A percentile compares a stretch with the other conserved stretches of the same genome.
These are phyloP conservation scores for Ganaspis sp. DNA, from an alignment of 1,140 invertebrate genomes.

Conservation along the genomic window DNA sequence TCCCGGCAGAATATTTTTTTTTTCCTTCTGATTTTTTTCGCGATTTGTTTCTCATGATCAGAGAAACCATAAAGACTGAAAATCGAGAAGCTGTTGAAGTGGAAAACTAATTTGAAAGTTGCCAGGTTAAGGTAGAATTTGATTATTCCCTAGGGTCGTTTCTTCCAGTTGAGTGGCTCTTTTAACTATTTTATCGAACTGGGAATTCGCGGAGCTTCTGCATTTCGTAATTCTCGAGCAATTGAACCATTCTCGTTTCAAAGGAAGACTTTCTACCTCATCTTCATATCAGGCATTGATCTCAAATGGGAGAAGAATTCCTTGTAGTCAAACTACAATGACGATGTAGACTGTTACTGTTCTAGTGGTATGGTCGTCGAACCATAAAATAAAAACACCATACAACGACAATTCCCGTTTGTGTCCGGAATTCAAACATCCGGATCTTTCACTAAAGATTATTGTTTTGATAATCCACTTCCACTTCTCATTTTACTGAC, in stretches of 20 bases:
- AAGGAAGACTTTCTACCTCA: conserved; percentile 32
- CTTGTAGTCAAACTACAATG: conserved; percentile 20
- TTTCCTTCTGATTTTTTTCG: neutral
- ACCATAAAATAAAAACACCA: conserved; percentile 19
- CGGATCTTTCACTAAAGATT: conserved; percentile 19
- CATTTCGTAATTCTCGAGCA: conserved; percentile 19
- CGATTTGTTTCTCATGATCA: neutral
- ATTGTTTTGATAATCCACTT: conserved; percentile 12
- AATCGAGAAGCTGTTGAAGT: neutral
- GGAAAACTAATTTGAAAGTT: conserved; percentile 2
- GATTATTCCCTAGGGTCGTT: conserved; percentile 15
- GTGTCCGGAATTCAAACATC: neutral
- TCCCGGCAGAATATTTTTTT: neutral
- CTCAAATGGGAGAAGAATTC: neutral
- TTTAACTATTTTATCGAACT: neutral
- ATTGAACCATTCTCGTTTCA: conserved; percentile 6
- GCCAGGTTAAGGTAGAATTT: neutral
- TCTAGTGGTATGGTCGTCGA: neutral
- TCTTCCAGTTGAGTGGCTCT: neutral
- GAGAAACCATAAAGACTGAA: neutral
- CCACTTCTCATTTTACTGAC: neutral
- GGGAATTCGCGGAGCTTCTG: neutral
- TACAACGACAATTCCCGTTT: conserved; percentile 12
- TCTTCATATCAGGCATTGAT: neutral
- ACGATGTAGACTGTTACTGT: neutral